phyloP scores from a whole-genome alignment of 1,140 invertebrate genomes.

The Conopomorpha cramerella region DNA sequence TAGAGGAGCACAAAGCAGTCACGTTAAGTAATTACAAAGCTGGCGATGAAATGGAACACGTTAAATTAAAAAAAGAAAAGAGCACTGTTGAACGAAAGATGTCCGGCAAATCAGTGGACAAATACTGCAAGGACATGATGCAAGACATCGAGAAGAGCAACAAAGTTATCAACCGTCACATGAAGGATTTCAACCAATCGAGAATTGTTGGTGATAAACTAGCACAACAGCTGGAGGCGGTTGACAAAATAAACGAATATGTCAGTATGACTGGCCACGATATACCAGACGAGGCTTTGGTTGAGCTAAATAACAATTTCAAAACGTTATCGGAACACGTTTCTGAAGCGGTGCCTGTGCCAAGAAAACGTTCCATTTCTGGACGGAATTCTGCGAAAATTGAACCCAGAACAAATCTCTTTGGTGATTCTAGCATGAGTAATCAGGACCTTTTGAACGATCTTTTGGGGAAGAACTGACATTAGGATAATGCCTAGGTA shows the following conservation, averaged over 20 bases:
- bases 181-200: conserved; percentile 39
- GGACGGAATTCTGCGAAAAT: conserved; percentile 20
- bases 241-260: conserved; percentile 43
- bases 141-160: conserved; percentile 53
- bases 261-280: conserved; percentile 30
- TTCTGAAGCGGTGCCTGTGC: conserved; percentile 14
- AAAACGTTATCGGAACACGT: conserved; percentile 37
- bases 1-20: conserved; percentile 15
- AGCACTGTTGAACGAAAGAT: conserved; percentile 20
- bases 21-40: conserved; percentile 9
- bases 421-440: conserved; percentile 33
- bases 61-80: conserved; percentile 15
- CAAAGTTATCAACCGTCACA: conserved; percentile 52
- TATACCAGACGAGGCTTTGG: conserved; percentile 25
- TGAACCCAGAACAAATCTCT: conserved; percentile 20
- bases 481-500: conserved; percentile 6
- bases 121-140: conserved; percentile 54
- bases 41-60: conserved; percentile 7
- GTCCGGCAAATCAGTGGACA: conserved; percentile 34
- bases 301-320: conserved; percentile 45
- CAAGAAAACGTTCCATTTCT: conserved; percentile 28
- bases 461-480: conserved; percentile 47
- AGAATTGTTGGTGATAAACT: conserved; percentile 45
- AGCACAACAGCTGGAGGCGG: conserved; percentile 42
- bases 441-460: conserved; percentile 44